phyloP scores from a whole-genome alignment of 2,797 vertebrate genomes.

The Acrossocheilus fasciatus region DNA sequence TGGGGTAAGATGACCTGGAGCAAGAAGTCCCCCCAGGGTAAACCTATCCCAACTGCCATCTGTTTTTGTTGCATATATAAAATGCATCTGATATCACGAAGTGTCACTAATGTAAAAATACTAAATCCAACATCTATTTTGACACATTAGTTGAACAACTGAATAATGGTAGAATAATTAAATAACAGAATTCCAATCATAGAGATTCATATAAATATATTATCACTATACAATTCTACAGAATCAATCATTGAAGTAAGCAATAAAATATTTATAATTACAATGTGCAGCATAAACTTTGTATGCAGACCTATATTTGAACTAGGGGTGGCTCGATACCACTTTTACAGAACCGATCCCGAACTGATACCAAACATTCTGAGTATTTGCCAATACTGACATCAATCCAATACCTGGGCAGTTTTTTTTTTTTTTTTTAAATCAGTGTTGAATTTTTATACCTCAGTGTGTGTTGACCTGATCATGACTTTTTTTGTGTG shows the following conservation, averaged over 20 bases:
- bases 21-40: background rate
- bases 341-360: no score
- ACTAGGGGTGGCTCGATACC: no score
- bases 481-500: no score
- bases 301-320: background rate
- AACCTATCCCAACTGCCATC: background rate
- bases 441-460: no score
- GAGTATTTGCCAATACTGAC: no score
- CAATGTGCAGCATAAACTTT: background rate
- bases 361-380: no score
- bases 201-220: background rate
- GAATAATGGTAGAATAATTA: background rate
- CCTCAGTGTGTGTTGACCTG: no score
- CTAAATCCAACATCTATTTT: background rate
- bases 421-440: no score
- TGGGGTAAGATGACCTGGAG: background rate
- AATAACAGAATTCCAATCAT: background rate
- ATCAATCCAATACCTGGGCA: no score
- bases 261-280: background rate
- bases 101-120: background rate
- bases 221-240: background rate
- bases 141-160: background rate
- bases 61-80: constrained; percentile 13
- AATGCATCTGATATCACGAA: background rate
- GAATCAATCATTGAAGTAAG: background rate